Base-by-base conservation (phyloP, 2,888 invertebrate genomes). In the Zaprionus obscuricornis region DNA sequence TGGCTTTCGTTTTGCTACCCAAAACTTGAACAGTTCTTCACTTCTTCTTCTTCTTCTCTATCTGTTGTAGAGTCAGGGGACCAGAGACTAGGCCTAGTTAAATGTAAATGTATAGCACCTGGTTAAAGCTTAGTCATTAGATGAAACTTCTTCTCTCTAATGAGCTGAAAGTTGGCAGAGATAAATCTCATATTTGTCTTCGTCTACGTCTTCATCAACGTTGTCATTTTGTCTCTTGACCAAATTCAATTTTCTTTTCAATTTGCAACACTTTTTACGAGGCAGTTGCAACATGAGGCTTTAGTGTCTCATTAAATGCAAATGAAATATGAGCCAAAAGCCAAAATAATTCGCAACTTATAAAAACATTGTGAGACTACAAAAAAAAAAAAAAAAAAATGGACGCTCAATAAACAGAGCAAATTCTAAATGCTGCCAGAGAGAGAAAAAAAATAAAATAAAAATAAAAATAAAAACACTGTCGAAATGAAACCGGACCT, bases 341-440 rank as follows among this genome's bases (percentile, higher is more conserved):
- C 57, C 75, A 56, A 39, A 75, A 71, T 77, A 77, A 81, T 74
- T 74, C 66, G 52, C 78, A 68, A 59, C 70, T 66, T 60, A 66
- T 66, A 70, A 70, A n/a, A n/a, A 68, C 52, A 46, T 20, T 24
- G 33, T 10, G 29, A 45, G 40, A 39, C 33, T 20, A 45, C 11
- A 24, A 14, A 22, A 24, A 46, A 17, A 24, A 16, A 29, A 8
- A 4, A 13, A 54, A 45, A 40, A 37, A 54, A 46, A 50, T 42
- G 34, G 6, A 33, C 17, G 29, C 13, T 20, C 40, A 50, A 59
- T 55, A 59, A 72, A 62, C 52, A 42, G 45, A 54, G 39, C 62
- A 34, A 40, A 31, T 22, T 50, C 50, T 20, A 46, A 64, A 42
- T 43, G 55, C 34, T 43, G 51, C 59, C 27, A 13, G 51, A 40